These are phyloP conservation scores for Drosophila lacteicornis DNA, from an alignment of 1,140 invertebrate genomes.

Conservation along the genomic window DNA sequence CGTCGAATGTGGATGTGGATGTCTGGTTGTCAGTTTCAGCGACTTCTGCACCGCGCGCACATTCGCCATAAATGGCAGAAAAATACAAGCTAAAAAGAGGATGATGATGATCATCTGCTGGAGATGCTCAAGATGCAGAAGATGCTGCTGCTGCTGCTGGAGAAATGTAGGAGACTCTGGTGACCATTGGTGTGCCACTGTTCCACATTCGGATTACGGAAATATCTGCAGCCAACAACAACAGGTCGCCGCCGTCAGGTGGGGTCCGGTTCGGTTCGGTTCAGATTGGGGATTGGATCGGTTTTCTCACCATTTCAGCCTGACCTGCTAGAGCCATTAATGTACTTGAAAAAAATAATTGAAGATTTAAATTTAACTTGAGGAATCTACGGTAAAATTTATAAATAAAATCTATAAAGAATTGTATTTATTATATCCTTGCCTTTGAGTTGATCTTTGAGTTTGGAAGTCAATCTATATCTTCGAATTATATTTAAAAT, in stretches of 20 bases:
- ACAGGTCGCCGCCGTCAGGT: conserved; percentile 64
- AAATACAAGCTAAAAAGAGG: conserved; percentile 20
- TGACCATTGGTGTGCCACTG: conserved; percentile 76
- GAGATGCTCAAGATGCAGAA: conserved; percentile 11
- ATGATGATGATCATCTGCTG: not conserved
- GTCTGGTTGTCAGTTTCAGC: conserved; percentile 41
- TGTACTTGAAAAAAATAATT: conserved; percentile 1
- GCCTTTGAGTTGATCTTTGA: no score
- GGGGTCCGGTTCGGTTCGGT: conserved; percentile 54
- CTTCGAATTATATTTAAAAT: no score
- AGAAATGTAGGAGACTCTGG: conserved; percentile 23
- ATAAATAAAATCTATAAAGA: no score
- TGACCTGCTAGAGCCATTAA: conserved; percentile 45
- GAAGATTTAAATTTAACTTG: not conserved
- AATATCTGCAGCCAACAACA: conserved; percentile 51
- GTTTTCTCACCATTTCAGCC: conserved; percentile 64
- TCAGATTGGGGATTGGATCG: conserved; percentile 22
- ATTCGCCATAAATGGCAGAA: conserved; percentile 49
- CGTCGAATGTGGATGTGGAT: conserved; percentile 29
- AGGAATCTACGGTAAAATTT: no score
- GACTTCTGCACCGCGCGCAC: conserved; percentile 51
- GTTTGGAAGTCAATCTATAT: no score
- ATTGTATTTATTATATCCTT: no score
- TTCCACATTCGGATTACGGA: conserved; percentile 81
- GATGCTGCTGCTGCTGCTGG: conserved; percentile 12